These are phyloP conservation scores for Danaus plexippus DNA, from an alignment of 1,140 invertebrate genomes.

Conservation along the genomic window DNA sequence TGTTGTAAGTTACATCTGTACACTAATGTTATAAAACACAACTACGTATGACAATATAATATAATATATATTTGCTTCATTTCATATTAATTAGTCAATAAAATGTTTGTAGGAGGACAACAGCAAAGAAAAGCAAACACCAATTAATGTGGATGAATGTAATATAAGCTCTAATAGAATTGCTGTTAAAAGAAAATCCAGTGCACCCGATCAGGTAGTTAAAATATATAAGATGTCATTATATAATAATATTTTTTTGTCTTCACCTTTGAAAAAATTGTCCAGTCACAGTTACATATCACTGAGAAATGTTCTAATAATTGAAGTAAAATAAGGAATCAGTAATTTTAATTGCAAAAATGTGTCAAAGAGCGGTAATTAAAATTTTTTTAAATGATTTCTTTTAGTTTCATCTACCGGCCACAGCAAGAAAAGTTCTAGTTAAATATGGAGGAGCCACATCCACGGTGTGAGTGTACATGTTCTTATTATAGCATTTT, in stretches of 20 bases:
- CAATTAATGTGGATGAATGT: no score
- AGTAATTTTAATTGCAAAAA: no score
- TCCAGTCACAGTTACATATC: no score
- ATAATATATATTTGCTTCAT: no score
- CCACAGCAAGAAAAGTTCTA: slow-evolving; percentile 9
- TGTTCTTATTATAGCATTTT: background rate
- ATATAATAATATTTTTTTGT: no score
- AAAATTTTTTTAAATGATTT: background rate
- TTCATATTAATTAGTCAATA: no score
- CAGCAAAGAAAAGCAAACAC: background rate
- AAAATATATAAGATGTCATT: no score
- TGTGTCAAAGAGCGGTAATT: no score
- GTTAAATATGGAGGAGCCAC: slow-evolving; percentile 5
- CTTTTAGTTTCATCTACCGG: slow-evolving; percentile 11
- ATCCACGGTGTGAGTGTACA: slow-evolving; percentile 8
- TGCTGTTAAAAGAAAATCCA: slow-evolving; percentile 7
- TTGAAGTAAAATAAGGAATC: no score
- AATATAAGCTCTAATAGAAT: background rate
- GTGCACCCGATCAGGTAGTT: background rate
- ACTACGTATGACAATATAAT: no score
- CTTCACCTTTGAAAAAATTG: no score
- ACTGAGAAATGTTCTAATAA: no score
- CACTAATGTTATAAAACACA: background rate
- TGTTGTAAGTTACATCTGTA: slow-evolving; percentile 36
- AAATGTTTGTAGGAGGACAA: background rate